phyloP scores from a whole-genome alignment of 2,888 invertebrate species.

The Poecilobothrus nobilitatus region DNA sequence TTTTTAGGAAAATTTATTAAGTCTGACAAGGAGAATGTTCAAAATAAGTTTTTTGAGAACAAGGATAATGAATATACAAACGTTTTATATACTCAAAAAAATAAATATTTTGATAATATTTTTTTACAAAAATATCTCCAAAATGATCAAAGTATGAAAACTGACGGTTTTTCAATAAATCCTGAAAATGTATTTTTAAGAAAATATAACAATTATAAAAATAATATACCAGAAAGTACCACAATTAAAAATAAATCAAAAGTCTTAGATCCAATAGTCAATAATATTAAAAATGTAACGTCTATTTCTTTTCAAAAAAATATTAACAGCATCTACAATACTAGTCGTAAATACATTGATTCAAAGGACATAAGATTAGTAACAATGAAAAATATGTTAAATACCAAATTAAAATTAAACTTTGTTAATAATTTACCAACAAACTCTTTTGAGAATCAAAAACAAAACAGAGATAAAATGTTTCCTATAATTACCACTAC shows the following conservation, averaged over 20 bases:
- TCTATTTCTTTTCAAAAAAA: neutral
- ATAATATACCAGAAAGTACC: neutral
- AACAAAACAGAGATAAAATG: too few relatives aligned
- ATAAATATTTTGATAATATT: too few relatives aligned
- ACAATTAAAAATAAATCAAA: neutral
- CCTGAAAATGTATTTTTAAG: neutral
- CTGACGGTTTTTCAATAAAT: neutral
- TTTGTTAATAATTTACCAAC: too few relatives aligned
- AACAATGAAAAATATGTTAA: too few relatives aligned
- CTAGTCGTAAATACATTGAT: neutral
- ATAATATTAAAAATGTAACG: neutral
- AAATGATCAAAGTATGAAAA: too few relatives aligned
- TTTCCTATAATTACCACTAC: too few relatives aligned
- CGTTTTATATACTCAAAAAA: too few relatives aligned
- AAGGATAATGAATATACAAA: too few relatives aligned
- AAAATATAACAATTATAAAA: neutral
- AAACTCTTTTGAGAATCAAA: too few relatives aligned
- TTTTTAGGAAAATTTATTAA: neutral
- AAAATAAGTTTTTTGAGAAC: too few relatives aligned
- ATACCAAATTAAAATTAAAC: too few relatives aligned
- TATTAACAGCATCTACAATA: neutral
- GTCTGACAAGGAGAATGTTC: neutral
- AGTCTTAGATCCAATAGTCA: neutral
- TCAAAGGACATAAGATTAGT: neutral
- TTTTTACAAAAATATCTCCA: too few relatives aligned